Evolutionary conservation across 2,113 vertebrate genomes (phyloP).

Genomic region (Upupa epops): DNA sequence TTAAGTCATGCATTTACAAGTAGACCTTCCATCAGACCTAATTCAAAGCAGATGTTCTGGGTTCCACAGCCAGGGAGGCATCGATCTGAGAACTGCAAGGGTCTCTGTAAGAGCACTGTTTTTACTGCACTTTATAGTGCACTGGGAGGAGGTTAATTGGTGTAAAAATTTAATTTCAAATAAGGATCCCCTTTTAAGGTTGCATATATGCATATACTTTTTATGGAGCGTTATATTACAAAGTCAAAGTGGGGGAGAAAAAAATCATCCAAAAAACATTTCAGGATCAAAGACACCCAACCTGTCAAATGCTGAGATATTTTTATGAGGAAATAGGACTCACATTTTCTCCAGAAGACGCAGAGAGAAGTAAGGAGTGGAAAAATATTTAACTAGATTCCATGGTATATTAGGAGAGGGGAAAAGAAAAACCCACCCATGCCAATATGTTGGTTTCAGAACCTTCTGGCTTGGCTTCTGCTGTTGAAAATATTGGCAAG

Average conservation of each 20-base stretch:
- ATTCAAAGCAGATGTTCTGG: slow-evolving; percentile 80
- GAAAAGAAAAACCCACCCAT: slow-evolving; percentile 17
- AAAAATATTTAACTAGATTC: slow-evolving; percentile 75
- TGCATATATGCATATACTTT: slow-evolving; percentile 71
- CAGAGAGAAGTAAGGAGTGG: slow-evolving; percentile 69
- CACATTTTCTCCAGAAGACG: slow-evolving; percentile 72
- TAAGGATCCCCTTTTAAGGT: slow-evolving; percentile 71
- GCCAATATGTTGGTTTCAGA: slow-evolving; percentile 65
- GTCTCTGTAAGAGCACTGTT: slow-evolving; percentile 61
- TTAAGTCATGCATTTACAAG: slow-evolving; percentile 83
- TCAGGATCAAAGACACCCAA: slow-evolving; percentile 72
- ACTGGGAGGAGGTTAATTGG: slow-evolving; percentile 64
- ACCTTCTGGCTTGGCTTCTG: slow-evolving; percentile 48
- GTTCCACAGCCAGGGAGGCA: slow-evolving; percentile 71
- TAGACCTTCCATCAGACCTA: slow-evolving; percentile 77
- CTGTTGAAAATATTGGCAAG: slow-evolving; percentile 57
- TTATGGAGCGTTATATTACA: slow-evolving; percentile 74
- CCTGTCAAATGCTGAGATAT: slow-evolving; percentile 72
- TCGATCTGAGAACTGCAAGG: slow-evolving; percentile 48
- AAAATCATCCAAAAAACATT: slow-evolving; percentile 60
- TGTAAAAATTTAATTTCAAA: slow-evolving; percentile 76
- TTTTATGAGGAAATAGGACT: slow-evolving; percentile 75
- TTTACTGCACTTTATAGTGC: slow-evolving; percentile 61
- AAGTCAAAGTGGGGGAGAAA: slow-evolving; percentile 63
- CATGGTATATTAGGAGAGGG: slow-evolving; percentile 52